These are phyloP conservation scores for Rhingia rostrata DNA, from an alignment of 2,888 invertebrate genomes.

Conservation along the genomic window DNA sequence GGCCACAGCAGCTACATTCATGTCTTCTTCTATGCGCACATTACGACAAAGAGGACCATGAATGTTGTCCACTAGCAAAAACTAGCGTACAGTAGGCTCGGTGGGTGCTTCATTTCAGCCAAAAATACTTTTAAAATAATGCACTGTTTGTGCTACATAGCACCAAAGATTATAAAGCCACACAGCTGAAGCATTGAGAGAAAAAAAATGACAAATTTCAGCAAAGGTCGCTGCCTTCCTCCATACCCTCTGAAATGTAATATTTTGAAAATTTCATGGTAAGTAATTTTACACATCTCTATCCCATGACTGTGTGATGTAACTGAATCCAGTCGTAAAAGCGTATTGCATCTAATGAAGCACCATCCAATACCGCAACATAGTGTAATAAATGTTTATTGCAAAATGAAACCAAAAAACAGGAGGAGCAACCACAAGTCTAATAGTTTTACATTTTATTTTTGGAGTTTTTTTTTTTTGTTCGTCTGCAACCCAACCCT, in stretches of 20 bases:
- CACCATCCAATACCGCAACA: conserved; percentile 49
- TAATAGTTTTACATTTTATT: conserved; percentile 67
- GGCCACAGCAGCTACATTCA: too few species aligned
- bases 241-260: conserved; percentile 19
- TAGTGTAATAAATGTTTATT: conserved; percentile 57
- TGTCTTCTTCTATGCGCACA: too few species aligned
- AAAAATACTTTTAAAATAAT: too few species aligned
- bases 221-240: not conserved
- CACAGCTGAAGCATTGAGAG: too few species aligned
- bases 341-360: conserved; percentile 44
- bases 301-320: conserved; percentile 13
- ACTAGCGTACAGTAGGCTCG: too few species aligned
- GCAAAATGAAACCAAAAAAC: conserved; percentile 33
- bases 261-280: conserved; percentile 4
- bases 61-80: too few species aligned
- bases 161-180: too few species aligned
- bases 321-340: conserved; percentile 1
- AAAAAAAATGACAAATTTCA: not conserved
- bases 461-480: not conserved
- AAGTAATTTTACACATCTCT: conserved; percentile 35
- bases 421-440: conserved; percentile 64
- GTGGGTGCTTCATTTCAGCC: too few species aligned
- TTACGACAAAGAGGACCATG: too few species aligned
- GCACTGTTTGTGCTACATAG: too few species aligned
- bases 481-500: not conserved